Evolutionary conservation across 2,113 vertebrate genomes (phyloP).

Genomic region (Sterrhoptilus dennistouni): DNA sequence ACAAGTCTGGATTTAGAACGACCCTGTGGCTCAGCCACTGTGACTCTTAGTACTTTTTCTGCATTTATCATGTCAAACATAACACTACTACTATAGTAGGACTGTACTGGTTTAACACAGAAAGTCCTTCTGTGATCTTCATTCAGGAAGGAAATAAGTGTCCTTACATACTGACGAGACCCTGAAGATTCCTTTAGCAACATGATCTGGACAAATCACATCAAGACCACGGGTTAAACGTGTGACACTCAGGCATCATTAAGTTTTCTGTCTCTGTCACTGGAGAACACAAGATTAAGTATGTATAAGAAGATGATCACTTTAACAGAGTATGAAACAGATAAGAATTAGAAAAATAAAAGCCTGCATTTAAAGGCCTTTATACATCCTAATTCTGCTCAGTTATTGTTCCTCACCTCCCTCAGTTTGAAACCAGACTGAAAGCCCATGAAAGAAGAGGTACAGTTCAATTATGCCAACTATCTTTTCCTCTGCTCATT

Average conservation of each 20-base stretch:
- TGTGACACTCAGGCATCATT: background rate
- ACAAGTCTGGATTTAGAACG: constrained; percentile 16
- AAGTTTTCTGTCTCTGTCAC: background rate
- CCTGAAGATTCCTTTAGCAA: background rate
- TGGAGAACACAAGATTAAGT: background rate
- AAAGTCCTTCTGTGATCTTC: background rate
- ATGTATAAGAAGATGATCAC: background rate
- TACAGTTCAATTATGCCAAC: background rate
- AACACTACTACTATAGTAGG: background rate
- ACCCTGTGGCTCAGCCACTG: background rate
- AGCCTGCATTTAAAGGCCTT: background rate
- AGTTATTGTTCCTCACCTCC: background rate
- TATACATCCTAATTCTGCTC: background rate
- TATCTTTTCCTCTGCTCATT: background rate
- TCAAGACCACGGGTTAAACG: background rate
- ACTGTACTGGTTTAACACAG: background rate
- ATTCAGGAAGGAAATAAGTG: background rate
- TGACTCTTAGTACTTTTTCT: background rate
- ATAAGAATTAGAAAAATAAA: background rate
- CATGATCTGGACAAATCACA: background rate
- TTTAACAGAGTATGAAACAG: background rate
- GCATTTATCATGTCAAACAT: background rate
- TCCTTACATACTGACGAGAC: background rate
- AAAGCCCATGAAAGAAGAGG: background rate
- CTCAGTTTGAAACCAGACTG: background rate